These are phyloP conservation scores for Drosophila percnosoma DNA, from an alignment of 2,888 invertebrate species.

Conservation along the genomic window DNA sequence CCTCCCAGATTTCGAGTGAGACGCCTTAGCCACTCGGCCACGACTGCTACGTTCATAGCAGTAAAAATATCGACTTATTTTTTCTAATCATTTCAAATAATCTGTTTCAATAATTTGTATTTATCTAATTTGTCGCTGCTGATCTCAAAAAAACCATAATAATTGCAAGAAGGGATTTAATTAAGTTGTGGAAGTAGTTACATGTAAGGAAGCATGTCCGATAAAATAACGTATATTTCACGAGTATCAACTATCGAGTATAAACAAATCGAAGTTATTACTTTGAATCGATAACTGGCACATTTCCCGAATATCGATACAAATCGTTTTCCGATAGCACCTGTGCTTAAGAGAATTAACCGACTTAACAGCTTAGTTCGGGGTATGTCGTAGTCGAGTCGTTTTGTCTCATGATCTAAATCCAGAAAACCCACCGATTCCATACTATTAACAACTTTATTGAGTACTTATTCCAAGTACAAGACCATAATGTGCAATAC, in stretches of 20 bases:
- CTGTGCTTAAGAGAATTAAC: neutral
- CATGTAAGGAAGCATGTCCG: no score
- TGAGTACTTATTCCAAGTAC: no score
- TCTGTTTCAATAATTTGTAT: neutral
- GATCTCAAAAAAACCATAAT: neutral
- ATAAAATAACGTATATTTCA: no score
- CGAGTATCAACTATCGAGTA: no score
- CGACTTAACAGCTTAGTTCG: neutral
- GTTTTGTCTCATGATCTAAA: neutral
- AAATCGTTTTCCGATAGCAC: neutral
- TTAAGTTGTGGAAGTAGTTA: no score
- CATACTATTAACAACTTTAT: no score
- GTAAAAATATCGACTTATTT: neutral
- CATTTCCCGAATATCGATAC: neutral
- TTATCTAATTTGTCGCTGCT: neutral
- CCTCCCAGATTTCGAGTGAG: slow-evolving; percentile 86
- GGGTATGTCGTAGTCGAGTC: neutral
- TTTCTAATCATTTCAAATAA: neutral
- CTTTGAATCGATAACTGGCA: no score
- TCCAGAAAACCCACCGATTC: neutral
- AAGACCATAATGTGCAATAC: no score
- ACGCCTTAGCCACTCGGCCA: slow-evolving; percentile 86
- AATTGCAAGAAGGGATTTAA: neutral
- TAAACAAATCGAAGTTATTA: no score
- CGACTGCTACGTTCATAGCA: slow-evolving; percentile 67